These are phyloP conservation scores for Unio delphinus DNA, from an alignment of 2,888 invertebrate species.

Conservation along the genomic window DNA sequence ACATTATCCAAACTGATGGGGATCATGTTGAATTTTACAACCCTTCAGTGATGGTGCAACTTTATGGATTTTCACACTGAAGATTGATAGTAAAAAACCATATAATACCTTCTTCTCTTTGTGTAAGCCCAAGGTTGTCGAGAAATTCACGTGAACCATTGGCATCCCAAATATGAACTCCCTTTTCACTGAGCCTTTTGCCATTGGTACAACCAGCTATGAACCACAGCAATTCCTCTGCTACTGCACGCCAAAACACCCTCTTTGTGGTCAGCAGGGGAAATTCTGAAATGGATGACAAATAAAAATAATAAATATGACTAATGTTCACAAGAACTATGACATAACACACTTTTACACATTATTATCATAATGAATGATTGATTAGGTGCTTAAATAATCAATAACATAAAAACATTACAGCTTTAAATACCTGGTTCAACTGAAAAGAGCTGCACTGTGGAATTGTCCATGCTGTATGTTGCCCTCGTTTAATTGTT, in stretches of 20 bases:
- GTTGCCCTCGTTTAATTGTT: no score
- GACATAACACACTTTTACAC: neutral
- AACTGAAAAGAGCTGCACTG: no score
- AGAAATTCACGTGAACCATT: slow-evolving; percentile 92
- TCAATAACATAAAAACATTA: no score
- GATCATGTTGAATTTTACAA: no score
- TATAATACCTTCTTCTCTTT: slow-evolving; percentile 84
- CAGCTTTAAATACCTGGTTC: no score
- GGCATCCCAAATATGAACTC: slow-evolving; percentile 95
- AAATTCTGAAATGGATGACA: slow-evolving; percentile 72
- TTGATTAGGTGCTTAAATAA: no score
- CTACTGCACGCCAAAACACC: slow-evolving; percentile 91
- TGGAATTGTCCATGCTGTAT: no score
- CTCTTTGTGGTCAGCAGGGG: slow-evolving; percentile 95
- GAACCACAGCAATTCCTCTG: slow-evolving; percentile 96
- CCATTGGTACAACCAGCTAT: slow-evolving; percentile 91
- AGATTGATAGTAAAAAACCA: neutral
- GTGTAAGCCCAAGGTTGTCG: slow-evolving; percentile 86
- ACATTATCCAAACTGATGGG: no score
- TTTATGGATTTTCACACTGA: no score
- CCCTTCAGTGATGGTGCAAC: no score
- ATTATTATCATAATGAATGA: no score
- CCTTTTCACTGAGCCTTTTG: slow-evolving; percentile 83
- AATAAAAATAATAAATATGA: neutral
- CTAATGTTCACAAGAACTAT: no score